A percentile compares a stretch with the other conserved stretches of the same genome.
Conservation (phyloP, 2,113 vertebrate species). For the Python bivittatus region DNA sequence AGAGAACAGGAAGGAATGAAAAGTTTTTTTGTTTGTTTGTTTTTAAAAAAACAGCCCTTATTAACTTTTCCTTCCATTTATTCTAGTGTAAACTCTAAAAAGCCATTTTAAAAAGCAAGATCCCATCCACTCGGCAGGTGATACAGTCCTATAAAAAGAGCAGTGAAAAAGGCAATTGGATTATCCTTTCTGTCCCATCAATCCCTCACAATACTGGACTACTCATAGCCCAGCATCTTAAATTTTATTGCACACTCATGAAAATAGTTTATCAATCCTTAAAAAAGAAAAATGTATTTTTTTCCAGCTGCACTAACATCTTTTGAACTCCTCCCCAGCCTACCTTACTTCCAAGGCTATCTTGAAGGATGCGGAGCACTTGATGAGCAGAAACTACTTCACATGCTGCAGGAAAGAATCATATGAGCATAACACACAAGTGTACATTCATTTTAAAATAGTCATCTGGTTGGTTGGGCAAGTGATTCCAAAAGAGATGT, state of each 20-base stretch:
- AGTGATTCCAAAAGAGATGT: background rate
- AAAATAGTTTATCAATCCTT: slow-evolving; percentile 64
- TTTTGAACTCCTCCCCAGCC: slow-evolving; percentile 44
- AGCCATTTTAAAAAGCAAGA: slow-evolving; percentile 78
- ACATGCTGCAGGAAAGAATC: slow-evolving; percentile 22
- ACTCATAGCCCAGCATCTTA: slow-evolving; percentile 53
- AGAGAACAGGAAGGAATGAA: slow-evolving; percentile 83
- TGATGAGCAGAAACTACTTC: slow-evolving; percentile 42
- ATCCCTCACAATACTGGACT: slow-evolving; percentile 30
- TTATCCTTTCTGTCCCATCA: slow-evolving; percentile 57
- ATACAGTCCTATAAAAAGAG: slow-evolving; percentile 73
- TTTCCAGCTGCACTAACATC: slow-evolving; percentile 64
- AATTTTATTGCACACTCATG: slow-evolving; percentile 72
- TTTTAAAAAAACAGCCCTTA: slow-evolving; percentile 83
- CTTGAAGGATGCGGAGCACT: slow-evolving; percentile 22
- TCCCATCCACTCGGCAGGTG: slow-evolving; percentile 76
- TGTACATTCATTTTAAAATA: background rate
- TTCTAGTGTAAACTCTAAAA: slow-evolving; percentile 83
- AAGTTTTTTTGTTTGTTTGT: slow-evolving; percentile 60
- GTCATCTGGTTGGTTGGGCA: background rate
- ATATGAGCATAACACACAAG: background rate
- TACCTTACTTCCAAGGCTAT: slow-evolving; percentile 58
- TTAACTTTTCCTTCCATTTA: slow-evolving; percentile 82
- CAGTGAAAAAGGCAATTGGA: slow-evolving; percentile 66
- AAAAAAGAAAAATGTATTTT: slow-evolving; percentile 50